Evolutionary conservation across 2,113 vertebrate species (phyloP), one percentile per base, ranked within the genome.

Genomic region (Upupa epops): DNA sequence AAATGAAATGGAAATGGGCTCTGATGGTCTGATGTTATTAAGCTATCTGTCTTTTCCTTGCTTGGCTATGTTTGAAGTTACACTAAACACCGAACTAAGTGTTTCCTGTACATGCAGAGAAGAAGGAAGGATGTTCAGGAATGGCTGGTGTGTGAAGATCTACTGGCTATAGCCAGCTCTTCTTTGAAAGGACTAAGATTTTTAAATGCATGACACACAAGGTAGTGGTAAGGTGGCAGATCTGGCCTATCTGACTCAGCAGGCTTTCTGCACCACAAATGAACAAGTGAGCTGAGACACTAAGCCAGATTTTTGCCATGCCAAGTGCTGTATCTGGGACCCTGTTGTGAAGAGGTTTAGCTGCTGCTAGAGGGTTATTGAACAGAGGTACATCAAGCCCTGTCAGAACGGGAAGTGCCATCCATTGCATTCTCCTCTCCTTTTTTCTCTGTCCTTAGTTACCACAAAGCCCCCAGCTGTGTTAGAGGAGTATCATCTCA

Each of bases 11-110:
- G 60, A 88, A 90, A 75, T 59, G 42, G 52, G 32, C 24, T 92
- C 28, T 60, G 28, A 56, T 91, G 54, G 52, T 81, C 64, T 80
- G 48, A 28, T 73, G 11, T 94, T 93, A 88, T 93, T 86, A 82
- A 88, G 34, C 72, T 54, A 59, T 85, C 40, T 78, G 65, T 86
- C 83, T 95, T 86, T 46, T 72, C 19, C 28, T 76, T 68, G n/a
- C 59, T 83, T 65, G 18, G 46, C 69, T 88, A 58, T n/a, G 18
- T 79, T 87, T 84, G 73, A 74, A 88, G 19, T 16, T 18, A 54
- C 7, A 19, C 34, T 79, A 32, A 90, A 59, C 54, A 59, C 25
- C 25, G 45, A 85, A 52, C 61, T 92, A 69, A 69, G 26, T 15
- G 20, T 63, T 87, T 72, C 22, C 28, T 26, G 18, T 34, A 75